Evolutionary conservation across 2,797 vertebrate genomes (phyloP).

Genomic region (Poecilia velifera): DNA sequence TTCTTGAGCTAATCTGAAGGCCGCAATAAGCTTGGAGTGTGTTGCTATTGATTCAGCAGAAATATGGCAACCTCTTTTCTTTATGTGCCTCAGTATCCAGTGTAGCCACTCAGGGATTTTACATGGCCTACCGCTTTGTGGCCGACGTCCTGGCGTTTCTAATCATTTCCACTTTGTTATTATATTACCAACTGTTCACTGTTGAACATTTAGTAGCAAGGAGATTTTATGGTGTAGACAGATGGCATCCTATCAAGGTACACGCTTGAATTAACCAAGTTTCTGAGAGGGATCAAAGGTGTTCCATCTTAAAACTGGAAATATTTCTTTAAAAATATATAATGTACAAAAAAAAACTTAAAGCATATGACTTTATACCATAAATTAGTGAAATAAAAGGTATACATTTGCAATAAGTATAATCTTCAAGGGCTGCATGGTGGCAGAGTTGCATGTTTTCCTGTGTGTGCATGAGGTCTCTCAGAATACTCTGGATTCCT

Average conservation of each 20-base stretch:
- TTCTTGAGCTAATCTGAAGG: not conserved
- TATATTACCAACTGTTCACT: not conserved
- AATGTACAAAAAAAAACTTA: not conserved
- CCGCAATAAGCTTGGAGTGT: not conserved
- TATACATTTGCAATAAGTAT: not conserved
- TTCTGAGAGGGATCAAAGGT: not conserved
- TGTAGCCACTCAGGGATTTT: not conserved
- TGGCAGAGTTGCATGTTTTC: not conserved
- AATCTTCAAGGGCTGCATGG: not conserved
- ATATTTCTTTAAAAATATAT: not conserved
- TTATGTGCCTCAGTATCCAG: not conserved
- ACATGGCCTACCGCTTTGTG: not conserved
- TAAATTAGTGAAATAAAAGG: not conserved
- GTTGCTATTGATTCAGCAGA: not conserved
- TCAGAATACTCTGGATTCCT: not conserved
- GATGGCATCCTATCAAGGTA: not conserved
- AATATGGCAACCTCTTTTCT: not conserved
- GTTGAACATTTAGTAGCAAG: not conserved
- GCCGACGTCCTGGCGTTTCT: not conserved
- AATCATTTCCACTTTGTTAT: not conserved
- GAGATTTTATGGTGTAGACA: not conserved
- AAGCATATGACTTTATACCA: not conserved
- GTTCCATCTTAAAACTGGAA: not conserved
- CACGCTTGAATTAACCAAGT: not conserved
- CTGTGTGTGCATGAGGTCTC: not conserved